A percentile compares a stretch with the other conserved stretches of the same genome.
phyloP scores from a whole-genome alignment of 2,113 vertebrate species.

The Rhinichthys klamathensis region DNA sequence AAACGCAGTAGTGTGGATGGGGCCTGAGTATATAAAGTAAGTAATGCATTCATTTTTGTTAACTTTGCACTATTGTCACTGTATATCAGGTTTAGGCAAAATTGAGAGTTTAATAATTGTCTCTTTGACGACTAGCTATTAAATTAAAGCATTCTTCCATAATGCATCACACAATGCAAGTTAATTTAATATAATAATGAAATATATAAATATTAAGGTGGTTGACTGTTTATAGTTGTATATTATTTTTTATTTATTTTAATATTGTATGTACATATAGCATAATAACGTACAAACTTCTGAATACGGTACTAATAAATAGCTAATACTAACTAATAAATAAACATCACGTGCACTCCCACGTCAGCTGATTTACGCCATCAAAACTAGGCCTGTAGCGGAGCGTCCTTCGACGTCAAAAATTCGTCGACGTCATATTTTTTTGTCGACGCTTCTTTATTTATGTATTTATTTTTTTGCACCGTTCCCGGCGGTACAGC shows the following conservation, averaged over 20 bases:
- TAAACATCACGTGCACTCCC: neutral
- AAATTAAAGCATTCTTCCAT: neutral
- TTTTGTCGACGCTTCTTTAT: no score
- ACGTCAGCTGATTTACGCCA: neutral
- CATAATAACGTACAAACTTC: no score
- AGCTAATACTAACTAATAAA: neutral
- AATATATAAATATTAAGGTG: neutral
- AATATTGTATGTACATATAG: neutral
- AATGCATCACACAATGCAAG: no score
- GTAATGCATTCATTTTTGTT: neutral
- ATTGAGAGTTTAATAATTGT: neutral
- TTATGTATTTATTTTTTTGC: no score
- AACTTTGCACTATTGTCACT: neutral
- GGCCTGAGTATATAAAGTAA: no score
- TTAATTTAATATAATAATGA: neutral
- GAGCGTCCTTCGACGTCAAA: no score
- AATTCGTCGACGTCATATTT: no score
- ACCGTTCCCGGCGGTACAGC: no score
- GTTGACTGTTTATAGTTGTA: no score
- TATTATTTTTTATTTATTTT: neutral
- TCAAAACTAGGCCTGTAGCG: no score
- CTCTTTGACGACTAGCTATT: neutral
- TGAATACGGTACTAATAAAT: neutral
- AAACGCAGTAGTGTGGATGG: no score
- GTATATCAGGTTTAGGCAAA: neutral